Percentiles rank a stretch among this genome's conserved stretches.
phyloP scores from a whole-genome alignment of 2,888 invertebrate genomes.

The Athalia circularis region DNA sequence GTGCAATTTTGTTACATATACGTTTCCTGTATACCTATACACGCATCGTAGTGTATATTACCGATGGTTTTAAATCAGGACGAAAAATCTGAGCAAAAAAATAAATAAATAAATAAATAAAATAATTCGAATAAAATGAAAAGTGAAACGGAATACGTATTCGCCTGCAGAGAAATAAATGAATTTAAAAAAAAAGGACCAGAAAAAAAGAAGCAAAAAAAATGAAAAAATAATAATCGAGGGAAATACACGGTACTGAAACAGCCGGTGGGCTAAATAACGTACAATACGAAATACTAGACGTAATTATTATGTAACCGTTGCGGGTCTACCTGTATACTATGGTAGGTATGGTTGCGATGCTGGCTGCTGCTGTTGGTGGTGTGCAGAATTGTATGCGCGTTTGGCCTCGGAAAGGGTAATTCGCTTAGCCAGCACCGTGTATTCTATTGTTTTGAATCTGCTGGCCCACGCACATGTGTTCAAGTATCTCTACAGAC shows the following conservation, averaged over 20 bases:
- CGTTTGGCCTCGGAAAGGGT: conserved; percentile 62
- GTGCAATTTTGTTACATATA: too few relatives aligned
- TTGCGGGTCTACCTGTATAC: conserved; percentile 52
- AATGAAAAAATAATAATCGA: neutral
- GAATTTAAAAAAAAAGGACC: too few relatives aligned
- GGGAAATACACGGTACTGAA: conserved; percentile 22
- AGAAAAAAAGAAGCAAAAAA: neutral
- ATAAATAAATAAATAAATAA: too few relatives aligned
- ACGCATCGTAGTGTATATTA: too few relatives aligned
- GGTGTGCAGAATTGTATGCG: neutral
- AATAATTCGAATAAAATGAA: too few relatives aligned
- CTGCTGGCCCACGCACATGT: conserved; percentile 33
- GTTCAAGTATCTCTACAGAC: neutral
- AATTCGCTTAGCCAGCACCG: conserved; percentile 63
- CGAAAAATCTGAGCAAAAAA: too few relatives aligned
- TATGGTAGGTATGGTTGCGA: neutral
- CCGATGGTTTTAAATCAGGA: too few relatives aligned
- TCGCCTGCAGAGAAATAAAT: too few relatives aligned
- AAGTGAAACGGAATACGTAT: too few relatives aligned
- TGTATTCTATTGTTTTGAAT: conserved; percentile 63
- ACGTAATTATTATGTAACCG: conserved; percentile 63
- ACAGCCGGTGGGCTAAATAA: conserved; percentile 54
- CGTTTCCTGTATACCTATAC: too few relatives aligned
- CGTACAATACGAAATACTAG: conserved; percentile 59
- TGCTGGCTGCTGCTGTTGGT: too few relatives aligned